Evolutionary conservation across 2,797 vertebrate species (phyloP).

Genomic region (Crocodylus rhombifer): DNA sequence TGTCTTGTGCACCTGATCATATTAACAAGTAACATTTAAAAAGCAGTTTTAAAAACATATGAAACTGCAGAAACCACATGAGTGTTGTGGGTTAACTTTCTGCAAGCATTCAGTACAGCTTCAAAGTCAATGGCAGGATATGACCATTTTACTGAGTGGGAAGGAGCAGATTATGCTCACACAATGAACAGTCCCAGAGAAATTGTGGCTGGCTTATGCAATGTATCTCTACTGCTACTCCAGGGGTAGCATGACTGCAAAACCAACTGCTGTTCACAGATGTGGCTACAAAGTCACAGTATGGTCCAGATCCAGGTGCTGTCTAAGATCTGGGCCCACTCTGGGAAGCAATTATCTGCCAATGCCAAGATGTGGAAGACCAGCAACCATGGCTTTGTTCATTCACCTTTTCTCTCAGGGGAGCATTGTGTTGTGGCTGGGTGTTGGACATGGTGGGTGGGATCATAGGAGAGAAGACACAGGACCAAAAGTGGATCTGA

Average conservation of each 20-base stretch:
- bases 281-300: fast-evolving
- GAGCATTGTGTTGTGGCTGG: neutral
- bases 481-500: neutral
- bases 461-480: neutral
- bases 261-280: neutral
- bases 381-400: fast-evolving
- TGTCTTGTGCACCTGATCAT: neutral
- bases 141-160: neutral
- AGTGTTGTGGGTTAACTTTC: neutral
- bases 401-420: neutral
- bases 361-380: neutral
- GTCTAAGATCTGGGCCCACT: neutral
- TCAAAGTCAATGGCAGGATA: neutral
- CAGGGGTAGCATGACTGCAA: neutral
- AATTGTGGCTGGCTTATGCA: neutral
- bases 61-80: neutral
- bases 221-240: neutral
- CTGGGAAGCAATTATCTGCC: fast-evolving
- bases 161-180: neutral
- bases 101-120: slow-evolving; percentile 28
- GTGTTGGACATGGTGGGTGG: neutral
- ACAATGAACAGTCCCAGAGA: neutral
- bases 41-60: fast-evolving
- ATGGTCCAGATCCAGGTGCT: neutral
- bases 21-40: neutral